Evolutionary conservation across 1,140 invertebrate genomes (phyloP).

Genomic region (Anadara kagoshimensis): DNA sequence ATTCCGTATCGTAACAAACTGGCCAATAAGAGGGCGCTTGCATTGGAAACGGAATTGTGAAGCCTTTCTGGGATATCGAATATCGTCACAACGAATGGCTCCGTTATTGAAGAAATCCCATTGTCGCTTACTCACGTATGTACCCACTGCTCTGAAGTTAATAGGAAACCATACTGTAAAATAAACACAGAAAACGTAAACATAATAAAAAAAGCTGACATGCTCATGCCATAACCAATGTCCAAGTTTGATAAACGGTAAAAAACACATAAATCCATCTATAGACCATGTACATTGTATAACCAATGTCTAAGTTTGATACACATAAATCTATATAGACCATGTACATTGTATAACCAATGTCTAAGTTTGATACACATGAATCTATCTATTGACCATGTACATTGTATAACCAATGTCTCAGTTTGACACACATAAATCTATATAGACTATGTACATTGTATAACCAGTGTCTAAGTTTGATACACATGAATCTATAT

Average conservation of each 20-base stretch:
- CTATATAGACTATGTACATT: no score
- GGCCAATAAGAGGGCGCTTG: constrained; percentile 24
- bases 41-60: constrained; percentile 26
- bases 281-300: no score
- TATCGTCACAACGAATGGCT: constrained; percentile 29
- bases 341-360: no score
- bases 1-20: constrained; percentile 27
- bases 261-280: not conserved
- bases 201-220: not conserved
- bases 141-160: constrained; percentile 25
- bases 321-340: no score
- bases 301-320: no score
- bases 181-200: not conserved
- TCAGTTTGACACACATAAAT: no score
- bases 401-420: no score
- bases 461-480: no score
- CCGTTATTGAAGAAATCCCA: constrained; percentile 39
- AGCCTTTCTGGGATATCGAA: constrained; percentile 7
- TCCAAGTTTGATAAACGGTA: not conserved
- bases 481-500: no score
- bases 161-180: constrained; percentile 31
- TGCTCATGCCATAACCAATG: not conserved
- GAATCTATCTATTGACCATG: no score
- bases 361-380: no score
- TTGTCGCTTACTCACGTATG: constrained; percentile 29